Base-by-base conservation (phyloP, 2,888 invertebrate species). In the Folsomia candida region DNA sequence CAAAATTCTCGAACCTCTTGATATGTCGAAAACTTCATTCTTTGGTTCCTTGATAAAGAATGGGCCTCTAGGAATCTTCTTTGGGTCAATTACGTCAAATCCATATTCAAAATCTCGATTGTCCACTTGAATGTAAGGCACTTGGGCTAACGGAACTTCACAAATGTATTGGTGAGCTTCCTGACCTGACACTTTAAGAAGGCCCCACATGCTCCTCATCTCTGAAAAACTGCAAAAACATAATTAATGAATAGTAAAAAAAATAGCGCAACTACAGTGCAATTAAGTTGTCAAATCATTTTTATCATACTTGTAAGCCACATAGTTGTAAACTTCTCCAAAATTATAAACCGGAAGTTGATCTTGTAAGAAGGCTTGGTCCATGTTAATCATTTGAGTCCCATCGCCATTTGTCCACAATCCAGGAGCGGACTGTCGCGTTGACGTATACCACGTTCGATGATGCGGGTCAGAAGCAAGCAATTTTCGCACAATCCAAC, bases 31-130 rank as follows among this genome's bases (percentile, higher is more conserved):
- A 18, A 93, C 91, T 22, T 89, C 91, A 81, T 91, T 89, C 18
- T 86, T 86, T 0, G 97, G 96, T 82, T 96, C 92, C 80, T 89
- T 89, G 9, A 91, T 89, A 81, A 97, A 95, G 81, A 88, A 91
- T 2, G 97, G 97, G 0, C 97, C 97, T 78, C 90, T 86, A 0
- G 94, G 93, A 77, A 97, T 89, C 81, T 89, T 88, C 72, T 89
- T 88, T 0, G 91, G 90, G 83, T 97, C 91, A 77, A 86, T 88
- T 59, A 93, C 88, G 81, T 92, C 90, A 66, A 93, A 83, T 0
- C 96, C 96, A 84, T 94, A 97, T 58, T 91, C 90, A 81, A 91
- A 92, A 57, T 90, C 89, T 64, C 94, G 87, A 78, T 90, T 89
- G 59, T 81, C 80, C 79, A 87, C 87, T 65, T 89, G 86, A 60